Percentiles rank a stretch among this genome's conserved stretches.
These are phyloP conservation scores for Latrodectus geometricus DNA, from an alignment of 1,140 invertebrate genomes.

Conservation along the genomic window DNA sequence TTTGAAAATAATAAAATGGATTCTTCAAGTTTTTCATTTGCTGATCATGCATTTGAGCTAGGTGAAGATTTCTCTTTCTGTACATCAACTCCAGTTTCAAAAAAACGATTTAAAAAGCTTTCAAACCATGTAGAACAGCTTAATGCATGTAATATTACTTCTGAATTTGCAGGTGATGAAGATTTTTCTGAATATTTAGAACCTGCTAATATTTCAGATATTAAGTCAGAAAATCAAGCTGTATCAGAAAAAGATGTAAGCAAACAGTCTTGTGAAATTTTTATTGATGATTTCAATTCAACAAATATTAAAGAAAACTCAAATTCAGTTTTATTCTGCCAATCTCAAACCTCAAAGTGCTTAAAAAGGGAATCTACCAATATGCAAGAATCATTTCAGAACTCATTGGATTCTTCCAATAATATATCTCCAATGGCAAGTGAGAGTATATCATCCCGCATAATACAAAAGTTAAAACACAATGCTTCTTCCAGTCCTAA, in stretches of 20 bases:
- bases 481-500: conserved; percentile 32
- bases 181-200: conserved; percentile 23
- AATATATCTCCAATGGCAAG: background rate
- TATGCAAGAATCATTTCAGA: background rate
- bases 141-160: conserved; percentile 36
- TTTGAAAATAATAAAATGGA: conserved; percentile 10
- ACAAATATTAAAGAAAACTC: background rate
- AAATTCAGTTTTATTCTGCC: background rate
- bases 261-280: background rate
- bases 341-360: background rate
- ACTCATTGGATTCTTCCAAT: background rate
- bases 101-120: conserved; percentile 3
- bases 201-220: background rate
- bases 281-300: background rate
- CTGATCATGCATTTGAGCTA: background rate
- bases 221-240: background rate
- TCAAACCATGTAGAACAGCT: background rate
- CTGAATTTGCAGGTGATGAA: conserved; percentile 26
- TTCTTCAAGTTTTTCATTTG: conserved; percentile 27
- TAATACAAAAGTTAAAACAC: conserved; percentile 34
- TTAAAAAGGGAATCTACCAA: background rate
- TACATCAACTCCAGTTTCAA: conserved; percentile 39
- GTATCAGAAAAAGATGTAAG: background rate
- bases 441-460: conserved; percentile 8
- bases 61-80: conserved; percentile 24